Conservation (phyloP, 2,888 invertebrate species). For the Mesoligia furuncula region DNA sequence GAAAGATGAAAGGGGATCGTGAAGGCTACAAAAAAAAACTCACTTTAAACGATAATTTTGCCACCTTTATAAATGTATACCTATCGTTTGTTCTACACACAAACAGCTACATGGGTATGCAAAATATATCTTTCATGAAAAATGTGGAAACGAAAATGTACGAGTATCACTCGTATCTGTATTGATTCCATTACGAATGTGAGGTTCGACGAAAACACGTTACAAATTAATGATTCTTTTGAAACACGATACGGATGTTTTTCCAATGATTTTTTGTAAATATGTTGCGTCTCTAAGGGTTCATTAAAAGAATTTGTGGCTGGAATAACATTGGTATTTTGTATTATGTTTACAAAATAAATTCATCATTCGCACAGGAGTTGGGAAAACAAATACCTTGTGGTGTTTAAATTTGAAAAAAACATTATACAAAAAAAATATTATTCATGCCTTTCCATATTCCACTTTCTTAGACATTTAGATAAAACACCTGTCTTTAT, state of each 20-base stretch:
- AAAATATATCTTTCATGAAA: slow-evolving; percentile 15
- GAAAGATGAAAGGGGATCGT: not conserved
- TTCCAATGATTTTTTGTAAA: slow-evolving; percentile 2
- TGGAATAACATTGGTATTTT: not conserved
- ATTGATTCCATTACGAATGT: slow-evolving; percentile 48
- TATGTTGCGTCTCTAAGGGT: not conserved
- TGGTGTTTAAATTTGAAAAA: not conserved
- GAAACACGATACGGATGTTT: not conserved
- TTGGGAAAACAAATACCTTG: not conserved
- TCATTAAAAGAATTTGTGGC: slow-evolving; percentile 27
- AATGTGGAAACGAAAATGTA: slow-evolving; percentile 34
- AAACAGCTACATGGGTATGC: not conserved
- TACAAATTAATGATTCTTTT: slow-evolving; percentile 32
- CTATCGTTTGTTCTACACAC: not conserved
- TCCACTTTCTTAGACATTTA: not conserved
- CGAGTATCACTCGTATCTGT: not conserved
- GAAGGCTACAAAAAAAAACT: not conserved
- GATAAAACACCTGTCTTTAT: not conserved
- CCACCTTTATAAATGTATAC: not conserved
- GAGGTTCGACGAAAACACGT: slow-evolving; percentile 16
- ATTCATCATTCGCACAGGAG: not conserved
- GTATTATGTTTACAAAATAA: not conserved
- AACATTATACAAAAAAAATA: not conserved
- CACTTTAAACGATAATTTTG: too few relatives aligned
- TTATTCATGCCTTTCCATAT: not conserved